phyloP scores from a whole-genome alignment of 2,113 vertebrate genomes.

The Trichechus manatus region DNA sequence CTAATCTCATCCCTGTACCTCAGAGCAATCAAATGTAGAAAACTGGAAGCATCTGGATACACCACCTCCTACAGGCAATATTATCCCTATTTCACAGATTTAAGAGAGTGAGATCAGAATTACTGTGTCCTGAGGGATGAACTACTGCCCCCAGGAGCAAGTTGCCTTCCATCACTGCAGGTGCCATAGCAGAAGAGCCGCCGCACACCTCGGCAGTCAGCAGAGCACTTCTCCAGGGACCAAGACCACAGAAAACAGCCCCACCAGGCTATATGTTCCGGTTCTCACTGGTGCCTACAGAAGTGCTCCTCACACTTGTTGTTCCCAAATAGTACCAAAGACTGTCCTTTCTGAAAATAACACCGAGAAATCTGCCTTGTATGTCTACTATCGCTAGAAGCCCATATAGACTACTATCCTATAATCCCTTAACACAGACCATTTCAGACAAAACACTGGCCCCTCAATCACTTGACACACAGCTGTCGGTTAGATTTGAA shows the following conservation, averaged over 20 bases:
- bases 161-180: background rate
- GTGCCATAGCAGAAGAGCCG: background rate
- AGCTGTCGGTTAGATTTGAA: constrained; percentile 66
- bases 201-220: background rate
- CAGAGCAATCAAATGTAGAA: background rate
- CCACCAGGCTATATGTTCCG: background rate
- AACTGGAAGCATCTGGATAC: background rate
- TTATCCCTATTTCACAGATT: background rate
- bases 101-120: background rate
- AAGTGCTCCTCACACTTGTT: background rate
- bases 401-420: background rate
- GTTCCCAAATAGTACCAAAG: background rate
- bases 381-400: background rate
- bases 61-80: background rate
- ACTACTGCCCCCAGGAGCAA: background rate
- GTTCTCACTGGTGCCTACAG: background rate
- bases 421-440: background rate
- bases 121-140: background rate
- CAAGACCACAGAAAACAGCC: background rate
- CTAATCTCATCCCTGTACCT: background rate
- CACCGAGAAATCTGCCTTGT: background rate
- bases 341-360: background rate
- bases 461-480: background rate
- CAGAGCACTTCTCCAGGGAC: background rate
- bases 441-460: background rate